Conservation (phyloP, 1,140 invertebrate species). For the Pissodes strobi region DNA sequence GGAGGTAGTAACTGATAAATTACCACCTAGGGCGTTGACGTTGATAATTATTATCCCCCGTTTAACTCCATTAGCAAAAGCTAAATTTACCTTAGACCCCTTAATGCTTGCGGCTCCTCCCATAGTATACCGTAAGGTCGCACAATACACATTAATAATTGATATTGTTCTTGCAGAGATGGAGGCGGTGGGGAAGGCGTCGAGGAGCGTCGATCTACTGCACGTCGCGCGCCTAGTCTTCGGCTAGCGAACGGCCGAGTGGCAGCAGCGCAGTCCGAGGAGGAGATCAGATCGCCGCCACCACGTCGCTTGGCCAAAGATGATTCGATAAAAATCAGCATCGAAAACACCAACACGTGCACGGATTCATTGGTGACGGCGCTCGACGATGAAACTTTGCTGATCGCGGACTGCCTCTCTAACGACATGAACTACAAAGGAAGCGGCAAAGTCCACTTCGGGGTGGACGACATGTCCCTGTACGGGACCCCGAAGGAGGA, state of each 20-base stretch:
- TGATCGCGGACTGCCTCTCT: constrained; percentile 80
- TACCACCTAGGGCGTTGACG: no score
- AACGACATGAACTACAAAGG: constrained; percentile 64
- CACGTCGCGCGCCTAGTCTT: constrained; percentile 72
- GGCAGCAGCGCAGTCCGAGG: constrained; percentile 67
- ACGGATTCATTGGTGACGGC: constrained; percentile 89
- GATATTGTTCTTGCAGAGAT: constrained; percentile 49
- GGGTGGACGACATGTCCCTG: constrained; percentile 92
- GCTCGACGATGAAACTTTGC: constrained; percentile 88
- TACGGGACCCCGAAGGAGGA: constrained; percentile 98
- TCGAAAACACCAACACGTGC: constrained; percentile 86
- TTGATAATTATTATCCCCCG: no score
- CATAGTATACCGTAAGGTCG: no score
- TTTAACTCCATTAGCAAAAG: no score
- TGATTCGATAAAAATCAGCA: constrained; percentile 75
- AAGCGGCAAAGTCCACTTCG: constrained; percentile 74
- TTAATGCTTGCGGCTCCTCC: no score
- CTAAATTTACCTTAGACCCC: no score
- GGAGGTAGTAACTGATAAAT: no score
- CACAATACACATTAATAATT: no score
- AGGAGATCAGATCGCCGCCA: constrained; percentile 68
- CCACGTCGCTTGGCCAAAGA: constrained; percentile 65
- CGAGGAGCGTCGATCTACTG: constrained; percentile 57
- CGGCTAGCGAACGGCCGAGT: constrained; percentile 69
- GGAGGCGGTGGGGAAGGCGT: constrained; percentile 60